Evolutionary conservation across 92 coral and sea anemone species (phyloP), one percentile per base, ranked within the genome.

Genomic region (Porites lobata): DNA sequence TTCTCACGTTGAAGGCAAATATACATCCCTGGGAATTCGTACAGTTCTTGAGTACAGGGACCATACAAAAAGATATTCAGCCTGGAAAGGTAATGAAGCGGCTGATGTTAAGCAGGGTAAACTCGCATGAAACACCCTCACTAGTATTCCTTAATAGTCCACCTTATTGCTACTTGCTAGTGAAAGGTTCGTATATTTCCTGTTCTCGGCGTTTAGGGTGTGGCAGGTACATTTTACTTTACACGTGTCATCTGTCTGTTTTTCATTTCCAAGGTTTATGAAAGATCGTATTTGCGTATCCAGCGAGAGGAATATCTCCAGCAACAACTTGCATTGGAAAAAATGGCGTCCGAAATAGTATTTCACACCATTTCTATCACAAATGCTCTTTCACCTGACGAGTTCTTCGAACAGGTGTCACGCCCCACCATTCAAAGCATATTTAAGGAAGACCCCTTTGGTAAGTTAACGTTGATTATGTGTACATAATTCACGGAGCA

Each of bases 11-110:
- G 56, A 91, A 91, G 67, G 94, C 94, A 3, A 71, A 69, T 11
- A 63, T 91, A 62, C 92, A 91, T 54, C 88, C 85, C 8, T 91
- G 94, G 94, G 94, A 91, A 18, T 91, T 91, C 74, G 92, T 91
- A 57, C 94, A 91, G 50, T 91, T 82, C 59, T 70, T 91, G 56
- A 91, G 94, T 58, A 91, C 94, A 18, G 94, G 94, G 17, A 81
- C 76, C n/a, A 91, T 91, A 62, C 89, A 91, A 71, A 74, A 70
- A 47, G 63, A 91, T 7, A 83, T 91, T 71, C 68, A 77, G 56
- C 63, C 89, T n/a, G 94, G 94, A 54, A 87, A 91, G 94, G 94
- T 91, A 82, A 18, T 56, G 8, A 56, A 56, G 11, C 0, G 4
- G 11, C 61, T 10, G 15, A 14, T 9, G 50, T 4, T 17, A 9